Percentiles rank a stretch among this genome's conserved stretches.
Conservation (phyloP, 2,797 vertebrate genomes). For the Microhierax caerulescens region DNA sequence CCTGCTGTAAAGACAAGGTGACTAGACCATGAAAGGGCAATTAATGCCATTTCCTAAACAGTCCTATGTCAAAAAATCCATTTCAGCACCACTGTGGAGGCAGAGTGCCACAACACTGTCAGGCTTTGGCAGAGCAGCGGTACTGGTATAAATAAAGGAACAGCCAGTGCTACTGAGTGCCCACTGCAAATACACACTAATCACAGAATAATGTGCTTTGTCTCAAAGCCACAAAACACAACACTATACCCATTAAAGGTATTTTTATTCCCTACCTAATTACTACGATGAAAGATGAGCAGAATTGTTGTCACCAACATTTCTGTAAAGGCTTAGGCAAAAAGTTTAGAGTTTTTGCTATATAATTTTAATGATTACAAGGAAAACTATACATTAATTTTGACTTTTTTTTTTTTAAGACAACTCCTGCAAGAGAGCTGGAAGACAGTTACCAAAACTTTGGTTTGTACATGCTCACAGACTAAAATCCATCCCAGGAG, state of each 20-base stretch:
- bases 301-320: background rate
- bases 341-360: background rate
- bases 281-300: background rate
- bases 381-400: background rate
- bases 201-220: background rate
- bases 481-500: background rate
- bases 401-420: background rate
- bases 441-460: background rate
- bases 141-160: background rate
- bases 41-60: background rate
- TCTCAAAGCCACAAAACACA: background rate
- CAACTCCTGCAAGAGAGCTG: background rate
- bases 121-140: background rate
- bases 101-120: rapidly evolving
- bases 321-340: background rate
- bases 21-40: background rate
- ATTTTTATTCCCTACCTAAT: background rate
- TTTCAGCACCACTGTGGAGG: background rate
- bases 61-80: background rate
- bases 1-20: background rate
- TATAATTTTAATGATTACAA: background rate
- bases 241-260: background rate
- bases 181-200: background rate
- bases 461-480: background rate
- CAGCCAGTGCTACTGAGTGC: background rate